Base-by-base conservation (phyloP, 2,113 vertebrate genomes). In the Chinchilla lanigera region DNA sequence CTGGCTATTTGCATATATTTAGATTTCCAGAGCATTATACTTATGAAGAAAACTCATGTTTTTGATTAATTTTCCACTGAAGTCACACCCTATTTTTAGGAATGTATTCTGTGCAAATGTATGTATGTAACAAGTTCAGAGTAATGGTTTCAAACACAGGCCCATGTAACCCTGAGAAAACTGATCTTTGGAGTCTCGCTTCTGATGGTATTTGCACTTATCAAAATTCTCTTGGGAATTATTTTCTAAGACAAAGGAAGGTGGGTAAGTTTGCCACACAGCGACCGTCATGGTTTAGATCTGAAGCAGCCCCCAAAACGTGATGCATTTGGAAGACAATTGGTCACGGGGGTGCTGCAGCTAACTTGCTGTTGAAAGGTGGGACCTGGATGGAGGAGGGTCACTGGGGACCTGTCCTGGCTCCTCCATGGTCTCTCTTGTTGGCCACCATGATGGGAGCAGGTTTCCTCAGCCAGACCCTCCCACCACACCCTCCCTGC, bases 31-130 rank as follows among this genome's bases (percentile, higher is more conserved):
- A 95, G 30, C 71, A 78, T 78, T 88, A 47, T 71, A 38, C 71
- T 88, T 87, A 73, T 0, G 11, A 24, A 80, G 85, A 83, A 54
- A 89, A 54, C 24, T 84, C 82, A 85, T 78, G 60, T 2, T 54
- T 96, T 89, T 92, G n/a, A 44, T 95, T 56, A 78, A 56, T 94
- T 96, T 90, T 90, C 80, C 78, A 67, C 86, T 89, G 61, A 91
- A 28, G 41, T 89, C 95, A 91, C 86, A 69, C 33, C 41, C 85
- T 95, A 80, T 94, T 90, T 97, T 95, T 84, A 97, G 86, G 96
- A 95, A 88, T 61, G 19, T 35, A 50, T 95, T 97, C 26, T 95
- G 41, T 65, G 47, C 50, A 94, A 96, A 85, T 47, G 47, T 78
- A 78, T 52, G 26, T 30, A 17, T 50, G 26, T 82, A 65, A 54